Evolutionary conservation across 2,888 invertebrate species (phyloP), one percentile per base, ranked within the genome.

Genomic region (Cephus runcator): DNA sequence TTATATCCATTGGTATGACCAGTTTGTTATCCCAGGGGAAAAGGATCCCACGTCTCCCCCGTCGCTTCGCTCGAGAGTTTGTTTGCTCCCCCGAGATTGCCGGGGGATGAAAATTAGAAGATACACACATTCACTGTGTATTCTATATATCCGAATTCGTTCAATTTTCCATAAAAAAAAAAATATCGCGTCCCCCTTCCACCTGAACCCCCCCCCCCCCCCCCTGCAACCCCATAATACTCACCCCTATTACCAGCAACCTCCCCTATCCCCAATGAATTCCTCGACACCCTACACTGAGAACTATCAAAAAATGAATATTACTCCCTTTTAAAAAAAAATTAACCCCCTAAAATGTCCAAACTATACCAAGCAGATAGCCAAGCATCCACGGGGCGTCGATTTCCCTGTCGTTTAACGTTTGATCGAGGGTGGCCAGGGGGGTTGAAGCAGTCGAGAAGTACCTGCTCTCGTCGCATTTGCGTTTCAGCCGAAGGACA

Each of bases 331-430:
- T 15, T 1, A 23, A 56, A 23, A 6, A 15, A 56, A 56, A 35
- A 23, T 23, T 9, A 23, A 9, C 56, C 56, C 15, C 56, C 9
- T 9, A 23, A 1, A 56, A 23, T 56, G 0, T 56, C 23, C 9
- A 56, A 56, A 56, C 0, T 23, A 9, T 23, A 9, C 56, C 56
- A 56, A 56, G 56, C 0, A 56, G 56, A 69, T 73, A 77, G 77
- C 73, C 76, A 78, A 77, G 35, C 75, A 71, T 75, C 77, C 40
- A 23, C 35, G 56, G n/a, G 83, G 85, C 85, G 85, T 85, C 87
- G 87, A 89, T 89, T 89, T 88, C 87, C 87, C 87, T 84, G 86
- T 85, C 90, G 86, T 88, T 89, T 87, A 87, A 81, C 87, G 86
- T 88, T 84, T 85, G 85, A 84, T 78, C 75, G 76, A 68, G 78